Evolutionary conservation across 2,113 vertebrate species (phyloP), one percentile per base, ranked within the genome.

Genomic region (Jacana jacana): DNA sequence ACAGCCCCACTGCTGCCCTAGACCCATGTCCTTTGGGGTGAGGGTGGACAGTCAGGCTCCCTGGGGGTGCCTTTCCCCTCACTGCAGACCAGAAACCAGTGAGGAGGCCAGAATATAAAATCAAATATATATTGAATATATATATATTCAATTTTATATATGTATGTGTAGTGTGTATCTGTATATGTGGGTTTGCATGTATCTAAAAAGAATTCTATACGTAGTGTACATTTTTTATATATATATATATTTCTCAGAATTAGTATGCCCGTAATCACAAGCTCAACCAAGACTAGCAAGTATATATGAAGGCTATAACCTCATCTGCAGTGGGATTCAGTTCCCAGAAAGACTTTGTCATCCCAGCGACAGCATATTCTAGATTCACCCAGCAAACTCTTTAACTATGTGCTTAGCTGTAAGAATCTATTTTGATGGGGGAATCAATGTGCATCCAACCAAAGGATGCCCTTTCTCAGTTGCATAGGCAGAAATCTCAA

Each of bases 11-110:
- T 33, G 27, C 25, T 48, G 13, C 42, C 40, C 46, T 18, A 69
- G 37, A 60, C n/a, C 10, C 69, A 64, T 11, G n/a, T 15, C 2
- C 25, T 19, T 3, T 5, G 31, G 23, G 18, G 8, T 1, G 2
- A 75, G 15, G 4, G 33, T 16, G 18, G 19, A 57, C 7, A 54
- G 11, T 8, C 40, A 63, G 28, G 55, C 3, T 63, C 37, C 13
- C 28, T 33, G 25, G 14, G 61, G 63, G 5, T 61, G 22, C 22
- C 44, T 72, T 65, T 63, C 17, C 5, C 5, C 37, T 72, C 6
- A 0, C 49, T 70, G 58, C 40, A 81, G 13, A 15, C 33, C 44
- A 69, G 55, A 9, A 60, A 10, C 9, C 31, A 72, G 19, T 13
- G 11, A 54, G 17, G 44, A 86, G 14, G 3, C 9, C 40, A 76